Evolutionary conservation across 2,888 invertebrate genomes (phyloP).

Genomic region (Luperina nickerlii): DNA sequence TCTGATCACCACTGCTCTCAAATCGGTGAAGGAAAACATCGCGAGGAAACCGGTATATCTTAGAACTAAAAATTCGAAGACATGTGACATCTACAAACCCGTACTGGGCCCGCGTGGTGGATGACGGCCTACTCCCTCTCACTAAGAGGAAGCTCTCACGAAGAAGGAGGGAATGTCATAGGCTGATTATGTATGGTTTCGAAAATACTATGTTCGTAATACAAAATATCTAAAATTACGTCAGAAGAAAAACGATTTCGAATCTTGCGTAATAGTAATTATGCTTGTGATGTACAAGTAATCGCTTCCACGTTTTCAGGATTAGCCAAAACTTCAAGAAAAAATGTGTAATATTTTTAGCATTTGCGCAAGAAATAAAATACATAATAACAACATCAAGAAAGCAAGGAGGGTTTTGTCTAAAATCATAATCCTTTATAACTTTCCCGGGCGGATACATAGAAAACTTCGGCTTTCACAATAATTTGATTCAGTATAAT

Average conservation of each 20-base stretch:
- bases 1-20: too few relatives aligned
- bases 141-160: too few relatives aligned
- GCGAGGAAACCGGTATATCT: too few relatives aligned
- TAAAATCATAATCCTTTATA: constrained; percentile 59
- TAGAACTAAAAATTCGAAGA: too few relatives aligned
- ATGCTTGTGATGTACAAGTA: not conserved
- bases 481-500: constrained; percentile 58
- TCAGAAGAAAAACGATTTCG: not conserved
- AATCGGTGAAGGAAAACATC: too few relatives aligned
- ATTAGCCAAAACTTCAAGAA: not conserved
- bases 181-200: not conserved
- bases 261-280: not conserved
- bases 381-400: constrained; percentile 10
- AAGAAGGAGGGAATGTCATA: too few relatives aligned
- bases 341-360: constrained; percentile 6
- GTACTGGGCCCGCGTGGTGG: too few relatives aligned
- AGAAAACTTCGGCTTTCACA: constrained; percentile 56
- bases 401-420: constrained; percentile 10
- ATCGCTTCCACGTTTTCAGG: constrained; percentile 1
- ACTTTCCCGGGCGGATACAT: constrained; percentile 39
- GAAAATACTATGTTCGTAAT: too few relatives aligned
- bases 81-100: too few relatives aligned
- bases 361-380: constrained; percentile 25
- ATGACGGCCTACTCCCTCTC: too few relatives aligned
- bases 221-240: not conserved